Evolutionary conservation across 2,888 invertebrate genomes (phyloP).

Genomic region (Seira ritae): DNA sequence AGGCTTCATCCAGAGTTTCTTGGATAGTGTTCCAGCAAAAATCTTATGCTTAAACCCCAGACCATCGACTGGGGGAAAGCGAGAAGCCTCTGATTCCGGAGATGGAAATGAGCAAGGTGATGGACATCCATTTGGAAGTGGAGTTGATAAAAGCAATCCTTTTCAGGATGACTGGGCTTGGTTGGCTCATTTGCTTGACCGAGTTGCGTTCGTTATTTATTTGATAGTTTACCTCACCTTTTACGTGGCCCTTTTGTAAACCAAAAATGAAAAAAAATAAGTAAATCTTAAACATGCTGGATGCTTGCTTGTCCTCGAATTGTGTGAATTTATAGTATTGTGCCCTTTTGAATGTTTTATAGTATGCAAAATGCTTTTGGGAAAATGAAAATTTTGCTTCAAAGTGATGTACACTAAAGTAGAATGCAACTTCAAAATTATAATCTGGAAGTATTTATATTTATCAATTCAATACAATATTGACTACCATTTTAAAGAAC

Average conservation of each 20-base stretch:
- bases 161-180: conserved; percentile 73
- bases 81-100: not conserved
- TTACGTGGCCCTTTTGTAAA: conserved; percentile 71
- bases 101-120: conserved; percentile 42
- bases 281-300: no score
- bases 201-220: conserved; percentile 71
- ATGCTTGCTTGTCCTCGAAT: no score
- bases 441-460: no score
- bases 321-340: no score
- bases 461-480: no score
- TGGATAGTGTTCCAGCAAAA: conserved; percentile 69
- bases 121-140: conserved; percentile 66
- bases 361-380: no score
- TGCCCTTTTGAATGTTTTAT: no score
- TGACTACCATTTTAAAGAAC: no score
- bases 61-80: conserved; percentile 58
- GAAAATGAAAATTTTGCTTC: no score
- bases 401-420: no score
- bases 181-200: conserved; percentile 72
- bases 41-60: conserved; percentile 72
- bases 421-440: no score
- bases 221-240: conserved; percentile 69
- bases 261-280: not conserved
- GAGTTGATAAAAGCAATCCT: conserved; percentile 58
- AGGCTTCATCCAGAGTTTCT: conserved; percentile 65